Conservation (phyloP, 2,797 vertebrate species). For the Pelochelys cantorii region DNA sequence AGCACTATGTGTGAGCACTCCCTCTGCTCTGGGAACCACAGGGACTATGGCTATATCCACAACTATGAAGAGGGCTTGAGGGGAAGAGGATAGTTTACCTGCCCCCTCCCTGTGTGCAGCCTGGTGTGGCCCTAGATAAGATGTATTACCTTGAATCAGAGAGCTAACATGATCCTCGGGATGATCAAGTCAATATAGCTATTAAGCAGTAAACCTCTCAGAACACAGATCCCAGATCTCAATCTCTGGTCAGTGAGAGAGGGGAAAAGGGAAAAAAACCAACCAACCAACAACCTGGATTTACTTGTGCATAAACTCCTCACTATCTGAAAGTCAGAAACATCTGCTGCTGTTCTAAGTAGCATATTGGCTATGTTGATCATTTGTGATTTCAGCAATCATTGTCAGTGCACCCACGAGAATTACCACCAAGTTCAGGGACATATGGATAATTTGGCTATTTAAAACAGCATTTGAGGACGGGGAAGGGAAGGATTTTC, state of each 20-base stretch:
- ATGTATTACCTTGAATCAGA: not conserved
- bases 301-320: constrained; percentile 2
- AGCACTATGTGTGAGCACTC: rapidly evolving
- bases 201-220: not conserved
- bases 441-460: not conserved
- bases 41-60: not conserved
- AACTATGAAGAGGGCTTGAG: not conserved
- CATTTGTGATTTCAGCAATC: constrained; percentile 24
- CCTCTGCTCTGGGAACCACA: not conserved
- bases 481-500: constrained; percentile 13
- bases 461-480: constrained; percentile 5
- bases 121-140: not conserved
- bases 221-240: not conserved
- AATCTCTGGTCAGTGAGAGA: not conserved
- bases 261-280: rapidly evolving
- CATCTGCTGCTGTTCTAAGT: constrained; percentile 5
- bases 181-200: not conserved
- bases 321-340: not conserved
- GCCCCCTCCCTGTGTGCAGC: not conserved
- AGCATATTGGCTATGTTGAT: not conserved
- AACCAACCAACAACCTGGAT: not conserved
- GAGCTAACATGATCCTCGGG: not conserved
- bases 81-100: not conserved
- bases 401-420: constrained; percentile 7
- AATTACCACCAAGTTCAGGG: not conserved